Conservation (phyloP, 2,888 invertebrate species). For the Macaria liturata region DNA sequence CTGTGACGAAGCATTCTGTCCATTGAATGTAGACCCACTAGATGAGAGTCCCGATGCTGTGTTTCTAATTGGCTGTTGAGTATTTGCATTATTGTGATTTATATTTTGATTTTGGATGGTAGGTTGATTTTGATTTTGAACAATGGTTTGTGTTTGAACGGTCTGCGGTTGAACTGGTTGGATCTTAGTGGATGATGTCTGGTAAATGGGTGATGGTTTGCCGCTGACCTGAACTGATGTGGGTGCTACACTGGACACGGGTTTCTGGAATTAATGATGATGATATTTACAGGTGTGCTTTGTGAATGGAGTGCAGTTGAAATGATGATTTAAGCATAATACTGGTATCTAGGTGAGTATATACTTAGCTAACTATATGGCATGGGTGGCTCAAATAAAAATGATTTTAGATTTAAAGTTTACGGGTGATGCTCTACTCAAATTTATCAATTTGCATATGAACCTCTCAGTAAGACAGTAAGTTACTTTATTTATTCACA, state of each 20-base stretch:
- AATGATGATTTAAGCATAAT: not conserved
- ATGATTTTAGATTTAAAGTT: too few species aligned
- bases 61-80: constrained; percentile 81
- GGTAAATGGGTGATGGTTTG: constrained; percentile 90
- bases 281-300: constrained; percentile 74
- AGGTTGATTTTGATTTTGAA: constrained; percentile 75
- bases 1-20: constrained; percentile 68
- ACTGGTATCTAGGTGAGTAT: too few species aligned
- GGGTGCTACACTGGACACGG: constrained; percentile 93
- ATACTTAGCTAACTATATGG: too few species aligned
- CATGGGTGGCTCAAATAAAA: too few species aligned
- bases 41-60: constrained; percentile 76
- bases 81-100: constrained; percentile 75
- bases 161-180: constrained; percentile 92
- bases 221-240: constrained; percentile 87
- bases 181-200: constrained; percentile 91
- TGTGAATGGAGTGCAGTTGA: constrained; percentile 6
- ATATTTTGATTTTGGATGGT: constrained; percentile 82
- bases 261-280: constrained; percentile 87
- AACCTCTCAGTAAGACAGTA: too few species aligned
- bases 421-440: too few species aligned
- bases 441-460: too few species aligned
- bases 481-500: too few species aligned
- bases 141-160: constrained; percentile 74
- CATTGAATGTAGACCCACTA: constrained; percentile 72